Percentiles rank a stretch among this genome's conserved stretches.
Evolutionary conservation across 2,888 invertebrate species (phyloP).

Genomic region (Archips xylosteana): DNA sequence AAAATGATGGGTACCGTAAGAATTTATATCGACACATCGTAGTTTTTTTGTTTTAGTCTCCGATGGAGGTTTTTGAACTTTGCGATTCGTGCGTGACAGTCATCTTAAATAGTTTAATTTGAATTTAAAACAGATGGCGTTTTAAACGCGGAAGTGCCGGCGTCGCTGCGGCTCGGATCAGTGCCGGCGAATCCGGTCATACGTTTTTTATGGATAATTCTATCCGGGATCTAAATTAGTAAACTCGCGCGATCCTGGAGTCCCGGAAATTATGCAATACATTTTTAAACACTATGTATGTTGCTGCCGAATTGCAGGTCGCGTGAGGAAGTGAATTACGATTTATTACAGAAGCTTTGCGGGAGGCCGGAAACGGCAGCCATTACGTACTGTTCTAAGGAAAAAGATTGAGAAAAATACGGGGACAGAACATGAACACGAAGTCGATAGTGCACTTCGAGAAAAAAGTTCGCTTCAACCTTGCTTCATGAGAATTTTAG

Average conservation of each 20-base stretch:
- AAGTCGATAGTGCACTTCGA: neutral
- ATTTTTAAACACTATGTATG: neutral
- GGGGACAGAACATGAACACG: constrained; percentile 6
- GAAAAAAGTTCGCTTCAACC: neutral
- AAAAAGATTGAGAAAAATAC: constrained; percentile 29
- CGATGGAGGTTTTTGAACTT: constrained; percentile 57
- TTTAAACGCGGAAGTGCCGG: constrained; percentile 31
- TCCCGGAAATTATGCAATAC: neutral
- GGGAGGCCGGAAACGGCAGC: constrained; percentile 49
- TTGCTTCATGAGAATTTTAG: no score
- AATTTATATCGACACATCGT: constrained; percentile 43
- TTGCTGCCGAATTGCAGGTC: constrained; percentile 49
- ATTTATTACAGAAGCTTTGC: constrained; percentile 47
- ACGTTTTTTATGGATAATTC: constrained; percentile 29
- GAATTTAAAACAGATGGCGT: constrained; percentile 47
- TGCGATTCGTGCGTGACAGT: constrained; percentile 50
- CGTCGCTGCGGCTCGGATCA: constrained; percentile 24
- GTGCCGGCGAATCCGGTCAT: constrained; percentile 31
- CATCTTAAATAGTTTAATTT: constrained; percentile 47
- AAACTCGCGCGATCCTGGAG: neutral
- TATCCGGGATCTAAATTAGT: constrained; percentile 25
- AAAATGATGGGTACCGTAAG: constrained; percentile 59
- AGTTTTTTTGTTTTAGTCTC: constrained; percentile 49
- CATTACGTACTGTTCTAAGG: constrained; percentile 48
- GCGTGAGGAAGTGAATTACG: constrained; percentile 51